A percentile compares a stretch with the other conserved stretches of the same genome.
These are phyloP conservation scores for Plebejus argus DNA, from an alignment of 2,888 invertebrate genomes.

Conservation along the genomic window DNA sequence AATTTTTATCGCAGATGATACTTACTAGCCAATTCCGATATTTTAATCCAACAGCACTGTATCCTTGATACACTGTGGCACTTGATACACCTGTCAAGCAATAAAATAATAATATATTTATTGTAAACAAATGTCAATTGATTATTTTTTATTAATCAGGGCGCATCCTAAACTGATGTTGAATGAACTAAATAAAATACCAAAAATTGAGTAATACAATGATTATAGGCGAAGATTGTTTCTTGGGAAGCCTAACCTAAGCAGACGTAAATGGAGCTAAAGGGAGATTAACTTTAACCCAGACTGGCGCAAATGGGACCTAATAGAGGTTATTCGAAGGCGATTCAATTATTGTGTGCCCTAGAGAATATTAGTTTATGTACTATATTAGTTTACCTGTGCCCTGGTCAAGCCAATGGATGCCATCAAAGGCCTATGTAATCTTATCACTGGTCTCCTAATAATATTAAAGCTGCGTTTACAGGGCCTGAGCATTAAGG, in stretches of 20 bases:
- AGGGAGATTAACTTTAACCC: not conserved
- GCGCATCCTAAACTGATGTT: too few relatives aligned
- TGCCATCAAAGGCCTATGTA: not conserved
- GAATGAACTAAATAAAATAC: too few relatives aligned
- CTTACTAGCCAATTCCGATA: too few relatives aligned
- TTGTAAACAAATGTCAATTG: too few relatives aligned
- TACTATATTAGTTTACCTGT: slow-evolving; percentile 7
- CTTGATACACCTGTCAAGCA: too few relatives aligned
- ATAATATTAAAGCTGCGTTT: not conserved
- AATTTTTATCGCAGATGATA: too few relatives aligned
- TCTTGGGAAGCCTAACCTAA: not conserved
- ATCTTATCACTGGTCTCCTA: slow-evolving; percentile 1
- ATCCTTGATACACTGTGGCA: too few relatives aligned
- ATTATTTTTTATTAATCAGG: too few relatives aligned
- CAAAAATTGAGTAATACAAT: not conserved
- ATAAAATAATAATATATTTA: too few relatives aligned
- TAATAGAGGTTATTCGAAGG: not conserved
- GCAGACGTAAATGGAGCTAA: not conserved
- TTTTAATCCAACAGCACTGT: too few relatives aligned
- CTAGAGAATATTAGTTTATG: not conserved
- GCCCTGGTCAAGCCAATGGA: not conserved
- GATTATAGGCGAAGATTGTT: not conserved
- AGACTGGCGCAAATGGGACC: not conserved
- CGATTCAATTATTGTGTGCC: slow-evolving; percentile 5
- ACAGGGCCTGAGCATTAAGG: not conserved